Evolutionary conservation across 2,797 vertebrate species (phyloP), one percentile per base, ranked within the genome.

Genomic region (Alcedo quadribrachys): DNA sequence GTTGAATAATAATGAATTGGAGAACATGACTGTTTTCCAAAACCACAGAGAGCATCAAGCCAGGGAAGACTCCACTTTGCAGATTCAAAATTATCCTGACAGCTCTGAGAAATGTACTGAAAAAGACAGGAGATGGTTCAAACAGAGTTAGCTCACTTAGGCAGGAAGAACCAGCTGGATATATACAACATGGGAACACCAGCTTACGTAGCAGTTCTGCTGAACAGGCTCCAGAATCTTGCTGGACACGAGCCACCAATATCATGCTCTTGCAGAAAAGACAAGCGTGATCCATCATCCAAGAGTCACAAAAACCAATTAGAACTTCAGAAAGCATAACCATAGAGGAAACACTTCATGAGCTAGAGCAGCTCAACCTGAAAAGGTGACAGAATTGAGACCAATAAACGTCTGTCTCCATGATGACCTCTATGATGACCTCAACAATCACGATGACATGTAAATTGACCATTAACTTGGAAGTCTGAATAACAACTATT

Each of bases 401-500:
- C 43, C 20, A 11, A 27, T 6, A 21, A 20, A 32, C 50, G 46
- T 32, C 53, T 55, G 27, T 37, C 37, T 37, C 37, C 37, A 54
- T 16, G 16, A 5, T 1, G 42, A 76, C n/a, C 11, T 24, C 63
- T 37, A 54, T 18, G 20, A 5, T 1, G 42, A 76, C n/a, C 11
- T 24, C 63, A 50, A 53, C 46, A 24, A 63, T 30, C 27, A 28
- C 0, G 3, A 60, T 1, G 32, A 85, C 1, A 1, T 1, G 15
- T 7, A 69, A 30, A 48, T 20, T 2, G 4, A n/a, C 51, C 71
- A 22, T 18, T 20, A 61, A 37, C 4, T 3, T 7, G 4, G 21
- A 57, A 61, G 22, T 55, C 4, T 40, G 65, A 45, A 54, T 15
- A 57, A 33, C 37, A 50, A 62, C 24, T 32, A 12, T 30, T 81